Evolutionary conservation across 2,113 vertebrate genomes (phyloP).

Genomic region (Crotalus helleri): DNA sequence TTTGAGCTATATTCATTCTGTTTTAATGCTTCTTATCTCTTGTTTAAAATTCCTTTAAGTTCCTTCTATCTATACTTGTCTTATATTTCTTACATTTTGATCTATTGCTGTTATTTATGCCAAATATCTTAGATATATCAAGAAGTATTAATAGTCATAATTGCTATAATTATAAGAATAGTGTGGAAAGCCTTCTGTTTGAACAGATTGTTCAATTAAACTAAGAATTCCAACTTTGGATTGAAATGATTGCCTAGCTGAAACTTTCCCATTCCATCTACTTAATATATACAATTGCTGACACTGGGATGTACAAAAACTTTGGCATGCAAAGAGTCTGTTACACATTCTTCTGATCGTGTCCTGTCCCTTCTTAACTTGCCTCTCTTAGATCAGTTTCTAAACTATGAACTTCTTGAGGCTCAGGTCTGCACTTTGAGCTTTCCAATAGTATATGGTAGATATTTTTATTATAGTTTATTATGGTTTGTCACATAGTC

Average conservation of each 20-base stretch:
- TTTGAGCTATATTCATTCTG: neutral
- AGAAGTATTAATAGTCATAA: neutral
- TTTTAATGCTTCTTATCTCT: neutral
- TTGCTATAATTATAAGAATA: neutral
- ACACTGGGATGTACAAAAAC: neutral
- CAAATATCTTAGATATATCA: neutral
- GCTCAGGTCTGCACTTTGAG: neutral
- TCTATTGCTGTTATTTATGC: neutral
- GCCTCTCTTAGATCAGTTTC: neutral
- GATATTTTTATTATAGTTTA: neutral
- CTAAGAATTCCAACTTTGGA: neutral
- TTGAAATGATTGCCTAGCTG: neutral
- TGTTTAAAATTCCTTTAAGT: neutral
- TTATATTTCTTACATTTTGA: neutral
- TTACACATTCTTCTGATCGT: neutral
- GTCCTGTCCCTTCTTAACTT: neutral
- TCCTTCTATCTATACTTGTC: neutral
- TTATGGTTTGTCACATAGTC: neutral
- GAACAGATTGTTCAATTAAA: neutral
- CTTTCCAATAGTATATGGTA: neutral
- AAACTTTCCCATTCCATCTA: neutral
- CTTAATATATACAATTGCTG: neutral
- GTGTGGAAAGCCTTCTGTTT: neutral
- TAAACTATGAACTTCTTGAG: neutral
- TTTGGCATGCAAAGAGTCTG: neutral